Evolutionary conservation across 1,140 invertebrate genomes (phyloP).

Genomic region (Orius insidiosus): DNA sequence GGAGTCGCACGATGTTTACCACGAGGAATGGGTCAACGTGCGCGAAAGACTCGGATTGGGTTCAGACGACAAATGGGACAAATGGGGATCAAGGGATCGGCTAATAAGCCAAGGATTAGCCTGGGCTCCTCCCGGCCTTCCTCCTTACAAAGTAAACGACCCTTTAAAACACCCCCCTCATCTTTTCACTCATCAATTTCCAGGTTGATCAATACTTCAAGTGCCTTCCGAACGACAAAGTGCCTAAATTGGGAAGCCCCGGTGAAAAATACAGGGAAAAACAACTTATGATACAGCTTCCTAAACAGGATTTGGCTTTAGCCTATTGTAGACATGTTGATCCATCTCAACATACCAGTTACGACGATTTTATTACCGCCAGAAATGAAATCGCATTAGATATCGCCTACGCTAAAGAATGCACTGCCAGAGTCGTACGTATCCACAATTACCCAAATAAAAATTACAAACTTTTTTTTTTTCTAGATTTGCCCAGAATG

Average conservation of each 20-base stretch:
- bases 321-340: constrained; percentile 78
- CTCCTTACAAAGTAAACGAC: constrained; percentile 33
- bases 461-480: constrained; percentile 13
- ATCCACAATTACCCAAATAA: neutral
- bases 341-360: constrained; percentile 51
- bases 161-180: neutral
- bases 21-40: constrained; percentile 70
- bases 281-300: constrained; percentile 75
- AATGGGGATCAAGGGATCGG: constrained; percentile 20
- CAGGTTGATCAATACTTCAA: constrained; percentile 54
- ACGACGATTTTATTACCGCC: constrained; percentile 77
- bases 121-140: constrained; percentile 66
- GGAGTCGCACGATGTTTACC: constrained; percentile 69
- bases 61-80: constrained; percentile 28
- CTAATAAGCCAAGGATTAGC: constrained; percentile 40
- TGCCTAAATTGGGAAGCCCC: constrained; percentile 52
- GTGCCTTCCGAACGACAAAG: constrained; percentile 54
- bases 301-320: constrained; percentile 83
- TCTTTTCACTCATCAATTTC: neutral
- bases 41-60: constrained; percentile 62
- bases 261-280: constrained; percentile 64
- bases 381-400: constrained; percentile 89
- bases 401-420: constrained; percentile 58
- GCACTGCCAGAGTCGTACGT: constrained; percentile 31
- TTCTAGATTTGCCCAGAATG: constrained; percentile 46